These are phyloP conservation scores for Ceratina australensis DNA, from an alignment of 1,140 invertebrate genomes.

Conservation along the genomic window DNA sequence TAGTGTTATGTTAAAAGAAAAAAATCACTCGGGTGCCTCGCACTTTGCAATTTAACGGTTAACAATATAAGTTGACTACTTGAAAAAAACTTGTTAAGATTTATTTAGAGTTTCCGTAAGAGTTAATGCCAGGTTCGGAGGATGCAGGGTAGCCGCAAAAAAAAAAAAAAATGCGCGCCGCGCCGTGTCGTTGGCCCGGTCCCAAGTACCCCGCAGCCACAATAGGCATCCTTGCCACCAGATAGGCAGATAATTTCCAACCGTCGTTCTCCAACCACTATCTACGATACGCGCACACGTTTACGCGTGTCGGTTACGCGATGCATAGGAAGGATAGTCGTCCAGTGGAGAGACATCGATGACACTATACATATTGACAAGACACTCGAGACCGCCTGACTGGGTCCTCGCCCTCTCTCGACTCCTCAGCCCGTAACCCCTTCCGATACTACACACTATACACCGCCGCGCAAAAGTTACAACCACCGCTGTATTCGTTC, in stretches of 20 bases:
- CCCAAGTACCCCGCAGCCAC: constrained; percentile 32
- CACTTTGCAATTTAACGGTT: no score
- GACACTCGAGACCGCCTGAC: constrained; percentile 73
- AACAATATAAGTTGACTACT: no score
- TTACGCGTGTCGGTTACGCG: constrained; percentile 41
- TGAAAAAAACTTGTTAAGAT: no score
- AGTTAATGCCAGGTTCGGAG: no score
- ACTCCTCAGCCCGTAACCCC: constrained; percentile 52
- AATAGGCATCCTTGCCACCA: constrained; percentile 42
- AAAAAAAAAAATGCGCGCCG: constrained; percentile 7
- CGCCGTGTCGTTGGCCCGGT: constrained; percentile 30
- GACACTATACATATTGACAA: constrained; percentile 79
- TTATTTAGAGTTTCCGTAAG: no score
- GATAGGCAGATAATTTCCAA: constrained; percentile 38
- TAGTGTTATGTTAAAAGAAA: no score
- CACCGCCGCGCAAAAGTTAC: neutral
- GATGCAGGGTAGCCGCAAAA: no score
- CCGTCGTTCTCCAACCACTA: neutral
- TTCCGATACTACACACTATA: neutral
- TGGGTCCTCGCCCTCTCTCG: constrained; percentile 56
- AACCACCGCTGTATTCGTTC: no score
- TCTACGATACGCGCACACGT: neutral
- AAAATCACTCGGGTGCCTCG: no score
- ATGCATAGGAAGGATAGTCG: constrained; percentile 64
- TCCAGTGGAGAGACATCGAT: constrained; percentile 76